Conservation (phyloP, 2,113 vertebrate genomes). For the Chascanopsetta lugubris region DNA sequence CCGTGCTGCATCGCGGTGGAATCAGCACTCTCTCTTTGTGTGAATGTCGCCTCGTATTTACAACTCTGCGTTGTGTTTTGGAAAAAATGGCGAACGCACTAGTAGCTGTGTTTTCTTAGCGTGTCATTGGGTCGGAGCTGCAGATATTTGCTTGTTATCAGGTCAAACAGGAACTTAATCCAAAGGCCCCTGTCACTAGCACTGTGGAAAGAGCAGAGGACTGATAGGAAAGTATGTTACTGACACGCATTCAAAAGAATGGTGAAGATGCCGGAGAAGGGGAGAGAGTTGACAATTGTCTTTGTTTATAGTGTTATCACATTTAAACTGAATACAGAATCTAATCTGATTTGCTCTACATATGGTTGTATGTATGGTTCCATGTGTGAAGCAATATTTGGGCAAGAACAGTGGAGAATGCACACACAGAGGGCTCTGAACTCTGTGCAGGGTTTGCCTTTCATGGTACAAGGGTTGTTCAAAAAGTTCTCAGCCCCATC, state of each 20-base stretch:
- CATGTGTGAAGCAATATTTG: background rate
- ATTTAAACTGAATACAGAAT: background rate
- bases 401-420: no score
- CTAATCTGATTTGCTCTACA: background rate
- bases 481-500: no score
- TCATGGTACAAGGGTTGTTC: no score
- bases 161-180: background rate
- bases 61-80: background rate
- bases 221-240: slow-evolving; percentile 1
- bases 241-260: background rate
- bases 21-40: slow-evolving; percentile 36
- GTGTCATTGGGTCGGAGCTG: background rate
- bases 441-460: no score
- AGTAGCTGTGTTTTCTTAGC: background rate
- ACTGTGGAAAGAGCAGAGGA: slow-evolving; percentile 1
- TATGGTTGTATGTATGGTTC: background rate
- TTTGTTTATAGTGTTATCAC: background rate
- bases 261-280: background rate
- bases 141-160: slow-evolving; percentile 18
- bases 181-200: background rate
- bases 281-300: background rate
- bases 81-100: background rate
- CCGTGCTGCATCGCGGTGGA: slow-evolving; percentile 63
- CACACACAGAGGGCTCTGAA: no score
- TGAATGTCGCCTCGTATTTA: background rate